Percentiles rank a stretch among this genome's conserved stretches.
These are phyloP conservation scores for Drosophila malerkotliana DNA, from an alignment of 1,140 invertebrate species.

Conservation along the genomic window DNA sequence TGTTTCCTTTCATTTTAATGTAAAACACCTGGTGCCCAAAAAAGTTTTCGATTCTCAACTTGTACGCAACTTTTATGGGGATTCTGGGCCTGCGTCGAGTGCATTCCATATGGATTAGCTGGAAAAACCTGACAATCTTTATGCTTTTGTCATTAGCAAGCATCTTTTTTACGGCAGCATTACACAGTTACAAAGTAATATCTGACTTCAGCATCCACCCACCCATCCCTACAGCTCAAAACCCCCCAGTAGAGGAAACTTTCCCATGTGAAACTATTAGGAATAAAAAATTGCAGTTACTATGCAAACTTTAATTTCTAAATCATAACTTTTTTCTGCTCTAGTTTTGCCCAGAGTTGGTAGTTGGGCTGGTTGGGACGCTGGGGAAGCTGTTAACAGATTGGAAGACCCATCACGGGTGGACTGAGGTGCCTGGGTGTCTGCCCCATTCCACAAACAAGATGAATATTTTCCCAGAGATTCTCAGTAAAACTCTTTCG, in stretches of 20 bases:
- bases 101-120: constrained; percentile 64
- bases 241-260: constrained; percentile 14
- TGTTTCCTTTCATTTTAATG: neutral
- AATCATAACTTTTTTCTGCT: constrained; percentile 74
- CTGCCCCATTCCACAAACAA: neutral
- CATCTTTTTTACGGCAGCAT: constrained; percentile 49
- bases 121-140: constrained; percentile 57
- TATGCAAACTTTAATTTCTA: constrained; percentile 73
- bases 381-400: constrained; percentile 31
- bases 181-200: constrained; percentile 2
- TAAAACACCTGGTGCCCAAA: constrained; percentile 19
- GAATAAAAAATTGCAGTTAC: constrained; percentile 26
- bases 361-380: neutral
- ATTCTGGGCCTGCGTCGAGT: constrained; percentile 4
- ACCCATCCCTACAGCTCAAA: too few relatives aligned
- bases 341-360: constrained; percentile 42
- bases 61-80: constrained; percentile 34
- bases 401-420: constrained; percentile 11
- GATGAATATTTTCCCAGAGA: neutral
- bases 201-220: constrained; percentile 9
- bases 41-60: constrained; percentile 44
- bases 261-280: constrained; percentile 38
- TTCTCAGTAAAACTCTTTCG: neutral
- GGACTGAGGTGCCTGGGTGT: constrained; percentile 3
- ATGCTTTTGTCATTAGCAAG: constrained; percentile 66